A percentile compares a stretch with the other conserved stretches of the same genome.
phyloP scores from a whole-genome alignment of 2,888 invertebrate genomes.

The Zhuqinia jingwanae region DNA sequence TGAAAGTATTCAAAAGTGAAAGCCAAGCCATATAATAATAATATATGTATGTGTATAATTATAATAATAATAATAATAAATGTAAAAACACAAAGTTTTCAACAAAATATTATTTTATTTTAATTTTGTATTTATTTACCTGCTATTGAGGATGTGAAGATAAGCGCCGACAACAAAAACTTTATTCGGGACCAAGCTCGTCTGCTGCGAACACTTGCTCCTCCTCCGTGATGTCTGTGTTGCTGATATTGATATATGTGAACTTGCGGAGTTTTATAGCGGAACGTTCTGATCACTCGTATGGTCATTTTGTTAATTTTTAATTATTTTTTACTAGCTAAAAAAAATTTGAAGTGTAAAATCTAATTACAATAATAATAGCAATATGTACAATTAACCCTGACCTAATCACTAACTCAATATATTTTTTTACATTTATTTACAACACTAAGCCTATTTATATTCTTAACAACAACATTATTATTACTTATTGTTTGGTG shows the following conservation, averaged over 20 bases:
- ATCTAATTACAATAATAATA: not conserved
- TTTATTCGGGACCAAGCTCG: constrained; percentile 67
- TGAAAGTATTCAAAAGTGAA: no score
- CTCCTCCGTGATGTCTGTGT: constrained; percentile 3
- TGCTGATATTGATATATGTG: constrained; percentile 16
- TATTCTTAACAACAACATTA: no score
- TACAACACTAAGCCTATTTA: not conserved
- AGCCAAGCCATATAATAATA: no score
- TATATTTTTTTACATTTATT: not conserved
- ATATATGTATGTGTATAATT: no score
- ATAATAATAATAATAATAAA: not conserved
- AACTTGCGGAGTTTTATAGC: constrained; percentile 25
- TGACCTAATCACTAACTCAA: no score
- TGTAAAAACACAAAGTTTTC: not conserved
- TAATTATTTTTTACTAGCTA: not conserved
- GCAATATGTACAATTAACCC: no score
- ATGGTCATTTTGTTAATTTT: constrained; percentile 28
- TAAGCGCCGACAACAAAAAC: constrained; percentile 57
- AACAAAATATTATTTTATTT: not conserved
- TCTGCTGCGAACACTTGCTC: constrained; percentile 20
- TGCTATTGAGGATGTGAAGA: constrained; percentile 51
- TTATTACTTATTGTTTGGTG: no score
- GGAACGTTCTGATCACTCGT: constrained; percentile 41
- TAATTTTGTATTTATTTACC: constrained; percentile 23
- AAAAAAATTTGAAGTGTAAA: not conserved